Evolutionary conservation across 2,888 invertebrate species (phyloP).

Genomic region (Troglohyphantes excavatus): DNA sequence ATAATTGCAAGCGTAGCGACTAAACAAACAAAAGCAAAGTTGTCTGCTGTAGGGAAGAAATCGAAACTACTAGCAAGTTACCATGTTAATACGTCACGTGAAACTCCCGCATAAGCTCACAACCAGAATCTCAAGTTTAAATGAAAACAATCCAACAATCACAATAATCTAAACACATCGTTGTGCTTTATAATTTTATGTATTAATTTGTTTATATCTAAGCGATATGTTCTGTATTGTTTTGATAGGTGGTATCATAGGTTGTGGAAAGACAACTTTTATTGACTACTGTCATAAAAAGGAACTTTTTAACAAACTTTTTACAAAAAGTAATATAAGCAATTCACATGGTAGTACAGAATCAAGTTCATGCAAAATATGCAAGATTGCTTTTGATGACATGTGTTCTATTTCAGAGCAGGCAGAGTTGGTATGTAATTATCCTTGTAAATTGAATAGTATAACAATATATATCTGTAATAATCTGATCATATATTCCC

Average conservation of each 20-base stretch:
- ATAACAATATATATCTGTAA: no score
- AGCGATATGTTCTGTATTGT: slow-evolving; percentile 53
- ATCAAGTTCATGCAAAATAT: neutral
- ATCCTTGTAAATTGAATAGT: neutral
- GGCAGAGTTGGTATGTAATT: slow-evolving; percentile 38
- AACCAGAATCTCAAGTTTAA: no score
- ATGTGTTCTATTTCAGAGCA: slow-evolving; percentile 72
- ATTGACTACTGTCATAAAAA: slow-evolving; percentile 27
- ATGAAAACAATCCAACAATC: no score
- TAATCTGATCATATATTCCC: no score
- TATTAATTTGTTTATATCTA: neutral
- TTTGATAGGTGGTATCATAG: slow-evolving; percentile 60
- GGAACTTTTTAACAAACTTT: slow-evolving; percentile 1
- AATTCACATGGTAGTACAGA: neutral
- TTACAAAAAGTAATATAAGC: neutral
- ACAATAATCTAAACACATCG: no score
- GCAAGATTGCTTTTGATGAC: slow-evolving; percentile 42
- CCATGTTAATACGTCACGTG: no score
- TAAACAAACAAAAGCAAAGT: no score
- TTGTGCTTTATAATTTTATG: no score
- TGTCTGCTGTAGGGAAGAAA: no score
- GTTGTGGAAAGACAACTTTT: slow-evolving; percentile 61
- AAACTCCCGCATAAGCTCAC: no score
- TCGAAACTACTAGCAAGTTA: no score
- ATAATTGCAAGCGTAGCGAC: no score